Evolutionary conservation across 1,140 invertebrate species (phyloP), one percentile per base, ranked within the genome.

Genomic region (Brachionus sp.): DNA sequence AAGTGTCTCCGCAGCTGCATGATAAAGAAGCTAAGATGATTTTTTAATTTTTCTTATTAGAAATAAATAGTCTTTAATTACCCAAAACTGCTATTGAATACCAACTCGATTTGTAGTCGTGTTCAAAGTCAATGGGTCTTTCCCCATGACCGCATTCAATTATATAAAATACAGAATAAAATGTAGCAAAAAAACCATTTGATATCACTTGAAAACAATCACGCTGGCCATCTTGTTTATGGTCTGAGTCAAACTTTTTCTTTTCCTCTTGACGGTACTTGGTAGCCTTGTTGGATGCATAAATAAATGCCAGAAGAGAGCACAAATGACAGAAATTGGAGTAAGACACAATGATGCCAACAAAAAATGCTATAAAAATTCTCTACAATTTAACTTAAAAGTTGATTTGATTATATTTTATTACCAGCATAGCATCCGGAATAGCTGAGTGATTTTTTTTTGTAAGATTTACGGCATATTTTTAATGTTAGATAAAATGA

Each of bases 31-130:
- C 70, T 46, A 70, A 37, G 66, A 39, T 70, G 33, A 37, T 66
- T 64, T 13, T 35, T 33, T 35, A 5, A 66, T 29, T 64, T 5
- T 46, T 46, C 23, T 10, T 0, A 1, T 16, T 29, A 25, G 4
- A 64, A 10, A 64, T 64, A 2, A 13, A 64, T 64, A 12, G 13
- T 7, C 19, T 64, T 66, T 66, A 66, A 9, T 70, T 70, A 70
- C 66, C 66, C 37, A 75, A 29, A 46, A 75, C 70, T 75, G 70
- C 70, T 13, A 75, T 10, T 29, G 70, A 46, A 25, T 75, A 46
- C 70, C 70, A 75, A 75, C 70, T 75, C 12, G 70, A 25, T 75
- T 75, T 75, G 25, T 75, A 75, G 13, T 75, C 70, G 19, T 75
- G 19, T 29, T 46, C 37, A 29, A 75, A 75, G 16, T 75, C 70